phyloP scores from a whole-genome alignment of 2,888 invertebrate species.

The Rotaria socialis region DNA sequence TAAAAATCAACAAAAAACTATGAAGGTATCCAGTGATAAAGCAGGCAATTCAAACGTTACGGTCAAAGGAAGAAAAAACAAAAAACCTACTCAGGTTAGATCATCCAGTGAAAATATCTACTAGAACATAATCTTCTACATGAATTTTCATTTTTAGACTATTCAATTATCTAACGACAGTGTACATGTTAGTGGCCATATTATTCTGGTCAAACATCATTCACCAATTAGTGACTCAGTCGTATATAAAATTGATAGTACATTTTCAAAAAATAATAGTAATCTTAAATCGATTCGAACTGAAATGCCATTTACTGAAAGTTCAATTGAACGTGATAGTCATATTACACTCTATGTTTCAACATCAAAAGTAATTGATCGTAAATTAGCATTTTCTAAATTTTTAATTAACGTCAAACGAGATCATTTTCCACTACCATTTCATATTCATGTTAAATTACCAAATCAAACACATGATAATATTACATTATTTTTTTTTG shows the following conservation, averaged over 20 bases:
- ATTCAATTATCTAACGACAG: neutral
- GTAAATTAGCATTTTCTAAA: constrained; percentile 4
- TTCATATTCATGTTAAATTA: neutral
- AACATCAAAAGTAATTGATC: neutral
- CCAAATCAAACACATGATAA: neutral
- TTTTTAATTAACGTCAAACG: neutral
- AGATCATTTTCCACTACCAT: neutral
- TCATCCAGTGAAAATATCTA: neutral
- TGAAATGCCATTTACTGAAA: neutral
- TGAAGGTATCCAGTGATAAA: too few species aligned
- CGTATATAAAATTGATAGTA: neutral
- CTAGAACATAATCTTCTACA: neutral
- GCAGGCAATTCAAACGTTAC: neutral
- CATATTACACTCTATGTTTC: neutral
- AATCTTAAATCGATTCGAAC: neutral
- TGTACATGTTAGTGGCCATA: neutral
- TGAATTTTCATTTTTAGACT: neutral
- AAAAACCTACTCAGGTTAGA: too few species aligned
- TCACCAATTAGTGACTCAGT: neutral
- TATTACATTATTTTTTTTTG: constrained; percentile 11
- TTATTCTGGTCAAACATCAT: neutral
- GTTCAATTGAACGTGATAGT: neutral
- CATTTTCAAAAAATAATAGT: neutral
- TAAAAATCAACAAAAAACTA: too few species aligned
- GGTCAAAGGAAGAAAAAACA: neutral